Base-by-base conservation (phyloP, 2,113 vertebrate genomes). In the Toxotes chatareus region DNA sequence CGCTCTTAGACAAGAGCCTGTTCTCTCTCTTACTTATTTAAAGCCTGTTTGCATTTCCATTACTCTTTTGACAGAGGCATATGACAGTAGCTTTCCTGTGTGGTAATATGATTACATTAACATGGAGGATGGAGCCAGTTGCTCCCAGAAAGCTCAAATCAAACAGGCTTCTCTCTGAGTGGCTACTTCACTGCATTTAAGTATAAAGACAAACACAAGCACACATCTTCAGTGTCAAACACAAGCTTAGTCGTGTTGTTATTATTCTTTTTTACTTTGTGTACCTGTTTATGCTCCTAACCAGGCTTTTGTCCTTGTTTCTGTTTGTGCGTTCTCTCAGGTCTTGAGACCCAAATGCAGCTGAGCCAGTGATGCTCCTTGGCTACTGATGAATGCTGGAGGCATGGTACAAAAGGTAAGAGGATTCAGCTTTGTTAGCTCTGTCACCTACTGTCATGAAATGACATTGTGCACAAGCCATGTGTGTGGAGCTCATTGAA, bases 21-120 rank as follows among this genome's bases (percentile, higher is more conserved):
- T 70, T 85, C 79, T 80, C 78, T 76, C 66, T 82, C 83, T 91
- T 74, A 70, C 73, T 87, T 86, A 73, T 78, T 70, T 77, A 90
- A 86, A 88, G 83, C 87, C 87, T 79, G 79, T 78, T 71, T 73
- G 86, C 81, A 64, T 83, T 92, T 84, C 75, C 84, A 85, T 88
- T 87, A 82, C 84, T 87, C 76, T 80, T 87, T 74, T 87, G 84
- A 90, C 88, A 90, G 82, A 91, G 84, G 81, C 76, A 55, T 46
- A 83, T 89, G 84, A 93, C 90, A 93, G 89, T 88, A 86, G 83
- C 64, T 76, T 88, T 77, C 62, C 76, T 83, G 73, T 82, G 87
- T 79, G 81, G 72, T 93, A 91, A 93, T 85, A 76, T 88, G 90
- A 93, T 93, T 92, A 93, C 86, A 89, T 91, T 93, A 86, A 77